phyloP scores from a whole-genome alignment of 2,797 vertebrate genomes.

The Anolis apletophallus region DNA sequence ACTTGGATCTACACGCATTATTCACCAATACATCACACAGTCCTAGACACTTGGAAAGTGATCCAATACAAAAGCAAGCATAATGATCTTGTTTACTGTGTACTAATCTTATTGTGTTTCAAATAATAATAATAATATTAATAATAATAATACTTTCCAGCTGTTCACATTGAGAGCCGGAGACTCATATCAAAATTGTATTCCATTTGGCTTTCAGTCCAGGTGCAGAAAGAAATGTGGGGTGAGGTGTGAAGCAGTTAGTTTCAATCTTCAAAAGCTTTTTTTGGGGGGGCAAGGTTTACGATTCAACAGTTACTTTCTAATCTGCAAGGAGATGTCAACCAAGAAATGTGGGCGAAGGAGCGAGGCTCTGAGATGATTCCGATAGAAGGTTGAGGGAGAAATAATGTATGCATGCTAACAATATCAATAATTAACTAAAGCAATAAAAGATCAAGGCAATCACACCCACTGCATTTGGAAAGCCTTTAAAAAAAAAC shows the following conservation, averaged over 20 bases:
- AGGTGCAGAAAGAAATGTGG: background rate
- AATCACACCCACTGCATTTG: constrained; percentile 46
- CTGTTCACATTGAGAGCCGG: background rate
- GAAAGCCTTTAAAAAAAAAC: constrained; percentile 28
- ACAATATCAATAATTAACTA: constrained; percentile 66
- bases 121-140: no score
- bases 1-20: no score
- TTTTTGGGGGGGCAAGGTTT: background rate
- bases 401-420: constrained; percentile 39
- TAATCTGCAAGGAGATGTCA: background rate
- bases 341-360: background rate
- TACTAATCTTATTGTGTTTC: no score
- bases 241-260: background rate
- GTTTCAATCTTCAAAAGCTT: constrained; percentile 8
- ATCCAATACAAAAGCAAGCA: no score
- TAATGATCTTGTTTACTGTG: no score
- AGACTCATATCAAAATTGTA: background rate
- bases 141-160: no score
- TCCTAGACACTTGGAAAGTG: no score
- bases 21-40: no score
- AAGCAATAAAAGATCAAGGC: constrained; percentile 67
- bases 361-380: background rate
- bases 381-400: constrained; percentile 12
- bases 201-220: constrained; percentile 17
- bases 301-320: constrained; percentile 38